Percentiles rank a stretch among this genome's conserved stretches.
These are phyloP conservation scores for Strigamia transsilvanica DNA, from an alignment of 2,888 invertebrate species.

Conservation along the genomic window DNA sequence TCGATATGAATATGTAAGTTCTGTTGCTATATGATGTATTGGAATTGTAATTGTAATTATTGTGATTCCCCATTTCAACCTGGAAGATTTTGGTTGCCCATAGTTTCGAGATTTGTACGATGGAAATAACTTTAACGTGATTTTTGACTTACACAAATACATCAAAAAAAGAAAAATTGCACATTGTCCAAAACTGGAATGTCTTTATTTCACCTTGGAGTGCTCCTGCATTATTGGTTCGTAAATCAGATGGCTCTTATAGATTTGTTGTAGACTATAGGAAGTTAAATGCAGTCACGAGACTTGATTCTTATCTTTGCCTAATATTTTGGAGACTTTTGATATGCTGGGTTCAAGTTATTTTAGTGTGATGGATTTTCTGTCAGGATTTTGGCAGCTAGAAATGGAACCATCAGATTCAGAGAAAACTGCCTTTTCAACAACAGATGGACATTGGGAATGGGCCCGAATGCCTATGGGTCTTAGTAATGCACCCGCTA, in stretches of 20 bases:
- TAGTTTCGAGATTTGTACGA: too few relatives aligned
- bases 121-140: too few relatives aligned
- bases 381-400: not conserved
- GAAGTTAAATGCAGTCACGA: constrained; percentile 21
- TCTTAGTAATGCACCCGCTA: not conserved
- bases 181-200: too few relatives aligned
- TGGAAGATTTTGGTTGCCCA: too few relatives aligned
- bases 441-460: not conserved
- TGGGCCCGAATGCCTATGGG: not conserved
- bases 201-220: constrained; percentile 60
- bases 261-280: constrained; percentile 59
- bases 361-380: not conserved
- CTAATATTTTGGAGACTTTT: not conserved
- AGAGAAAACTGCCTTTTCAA: constrained; percentile 39
- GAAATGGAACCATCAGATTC: not conserved
- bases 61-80: too few relatives aligned
- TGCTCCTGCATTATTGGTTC: constrained; percentile 59
- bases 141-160: too few relatives aligned
- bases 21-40: too few relatives aligned
- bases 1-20: too few relatives aligned
- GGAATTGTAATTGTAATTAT: too few relatives aligned
- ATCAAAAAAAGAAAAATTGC: too few relatives aligned
- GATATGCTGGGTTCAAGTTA: not conserved
- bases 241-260: constrained; percentile 59
- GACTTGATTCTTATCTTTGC: constrained; percentile 23